Base-by-base conservation (phyloP, 2,888 invertebrate genomes). In the Agonopterix alstromeriana region DNA sequence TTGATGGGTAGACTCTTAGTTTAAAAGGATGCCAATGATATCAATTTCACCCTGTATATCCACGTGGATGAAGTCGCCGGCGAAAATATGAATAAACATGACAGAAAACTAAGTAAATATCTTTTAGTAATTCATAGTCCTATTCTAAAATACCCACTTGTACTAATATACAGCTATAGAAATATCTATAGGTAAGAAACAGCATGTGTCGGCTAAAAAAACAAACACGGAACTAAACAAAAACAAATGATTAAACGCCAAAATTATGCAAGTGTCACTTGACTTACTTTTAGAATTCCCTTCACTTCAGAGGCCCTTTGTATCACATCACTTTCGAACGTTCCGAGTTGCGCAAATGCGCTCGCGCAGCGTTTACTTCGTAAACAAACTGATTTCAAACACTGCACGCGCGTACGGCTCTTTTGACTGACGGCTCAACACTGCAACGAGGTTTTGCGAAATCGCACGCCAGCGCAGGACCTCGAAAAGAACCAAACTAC, bases 401-500 rank as follows among this genome's bases (percentile, higher is more conserved):
- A 47, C 43, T 36, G 35, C 42, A 38, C 46, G 10, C 12, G 42
- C 42, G 12, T 35, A 12, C 55, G 57, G 54, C 46, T 50, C 47
- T 42, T 36, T 46, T 51, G 49, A 44, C 50, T 42, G 49, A 36
- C 47, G 45, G 45, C 41, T 35, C 52, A 55, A 52, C 53, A 59
- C 58, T 58, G 53, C 50, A 51, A 48, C 35, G 45, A 42, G 42
- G 42, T 42, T 54, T 50, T 53, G 58, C 58, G 52, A 59, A 59
- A 57, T 44, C 46, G 36, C 41, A 52, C 55, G 58, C 50, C 8
- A 0, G 35, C 53, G 56, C 56, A 56, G 51, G 52, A 50, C 47
- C 47, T 42, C 17, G 35, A 11, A 36, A 36, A n/a, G 42, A 12
- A 36, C 45, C 36, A 42, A 8, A 36, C 8, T 11, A 11, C 4